These are phyloP conservation scores for Spatulosminthurus flaviceps DNA, from an alignment of 2,888 invertebrate species.

Conservation along the genomic window DNA sequence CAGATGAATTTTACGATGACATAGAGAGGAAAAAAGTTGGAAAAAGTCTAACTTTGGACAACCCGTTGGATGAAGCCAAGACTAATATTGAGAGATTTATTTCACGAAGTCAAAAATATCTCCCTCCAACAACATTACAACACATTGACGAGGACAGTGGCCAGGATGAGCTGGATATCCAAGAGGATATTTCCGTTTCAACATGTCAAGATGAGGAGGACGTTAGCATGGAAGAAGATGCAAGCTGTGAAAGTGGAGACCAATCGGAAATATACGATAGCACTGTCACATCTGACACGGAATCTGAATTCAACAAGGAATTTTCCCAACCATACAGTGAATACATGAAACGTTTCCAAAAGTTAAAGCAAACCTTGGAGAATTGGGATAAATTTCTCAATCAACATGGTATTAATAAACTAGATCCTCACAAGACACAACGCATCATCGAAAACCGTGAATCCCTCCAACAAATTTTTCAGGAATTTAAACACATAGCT, in stretches of 20 bases:
- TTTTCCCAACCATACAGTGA: conserved; percentile 47
- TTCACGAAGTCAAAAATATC: not conserved
- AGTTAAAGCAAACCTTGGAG: conserved; percentile 53
- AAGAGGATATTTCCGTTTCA: not conserved
- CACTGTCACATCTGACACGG: conserved; percentile 19
- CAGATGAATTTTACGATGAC: conserved; percentile 38
- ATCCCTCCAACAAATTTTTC: conserved; percentile 56
- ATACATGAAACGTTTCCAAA: conserved; percentile 57
- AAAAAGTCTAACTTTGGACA: not conserved
- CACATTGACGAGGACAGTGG: conserved; percentile 2
- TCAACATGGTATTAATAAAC: conserved; percentile 55
- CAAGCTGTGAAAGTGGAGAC: not conserved
- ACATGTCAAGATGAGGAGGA: conserved; percentile 13
- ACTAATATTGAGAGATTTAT: not conserved
- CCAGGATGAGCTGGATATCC: not conserved
- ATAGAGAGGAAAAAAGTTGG: not conserved
- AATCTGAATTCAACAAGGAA: conserved; percentile 37
- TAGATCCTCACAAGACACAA: conserved; percentile 55
- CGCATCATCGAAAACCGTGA: conserved; percentile 52
- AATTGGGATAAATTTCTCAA: conserved; percentile 58
- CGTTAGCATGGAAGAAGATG: not conserved
- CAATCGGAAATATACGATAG: conserved; percentile 9
- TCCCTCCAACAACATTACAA: not conserved
- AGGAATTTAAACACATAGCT: conserved; percentile 58
- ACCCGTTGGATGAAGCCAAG: not conserved